Percentiles rank a stretch among this genome's conserved stretches.
These are phyloP conservation scores for Pararge aegeria DNA, from an alignment of 1,140 invertebrate species.

Conservation along the genomic window DNA sequence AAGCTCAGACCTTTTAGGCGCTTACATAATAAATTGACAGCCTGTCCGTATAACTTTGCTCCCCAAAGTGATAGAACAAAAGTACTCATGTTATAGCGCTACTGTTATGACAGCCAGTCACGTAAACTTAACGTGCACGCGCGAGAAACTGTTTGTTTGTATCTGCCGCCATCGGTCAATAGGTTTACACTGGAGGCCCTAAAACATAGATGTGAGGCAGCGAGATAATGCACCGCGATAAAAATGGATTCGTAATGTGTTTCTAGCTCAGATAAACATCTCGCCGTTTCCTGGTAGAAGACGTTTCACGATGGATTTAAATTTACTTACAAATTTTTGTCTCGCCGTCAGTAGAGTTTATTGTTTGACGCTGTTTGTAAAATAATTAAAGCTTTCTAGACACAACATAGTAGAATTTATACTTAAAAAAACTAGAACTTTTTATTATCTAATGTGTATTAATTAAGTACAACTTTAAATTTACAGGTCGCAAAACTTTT, in stretches of 20 bases:
- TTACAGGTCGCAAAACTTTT: too few relatives aligned
- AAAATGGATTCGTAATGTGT: slow-evolving; percentile 3
- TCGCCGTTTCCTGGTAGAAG: slow-evolving; percentile 4
- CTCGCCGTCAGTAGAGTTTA: too few relatives aligned
- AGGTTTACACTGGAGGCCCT: slow-evolving; percentile 19
- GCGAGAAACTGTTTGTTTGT: slow-evolving; percentile 52
- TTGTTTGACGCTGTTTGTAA: too few relatives aligned
- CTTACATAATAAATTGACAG: too few relatives aligned
- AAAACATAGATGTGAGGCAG: slow-evolving; percentile 11
- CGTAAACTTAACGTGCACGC: slow-evolving; percentile 51
- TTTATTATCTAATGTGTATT: too few relatives aligned
- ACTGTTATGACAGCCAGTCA: slow-evolving; percentile 57
- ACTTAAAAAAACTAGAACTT: too few relatives aligned
- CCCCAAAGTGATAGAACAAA: slow-evolving; percentile 9
- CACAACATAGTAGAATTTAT: too few relatives aligned
- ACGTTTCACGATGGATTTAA: background rate
- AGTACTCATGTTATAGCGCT: slow-evolving; percentile 23
- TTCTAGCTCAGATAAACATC: slow-evolving; percentile 13
- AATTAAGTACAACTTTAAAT: too few relatives aligned
- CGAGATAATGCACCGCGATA: slow-evolving; percentile 16
- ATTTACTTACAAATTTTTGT: background rate
- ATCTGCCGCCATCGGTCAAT: slow-evolving; percentile 45
- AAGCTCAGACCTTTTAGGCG: too few relatives aligned
- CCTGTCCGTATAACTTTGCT: background rate
- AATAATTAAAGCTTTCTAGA: too few relatives aligned